Percentiles rank a stretch among this genome's conserved stretches.
These are phyloP conservation scores for Crepidodera aurea DNA, from an alignment of 2,888 invertebrate genomes.

Conservation along the genomic window DNA sequence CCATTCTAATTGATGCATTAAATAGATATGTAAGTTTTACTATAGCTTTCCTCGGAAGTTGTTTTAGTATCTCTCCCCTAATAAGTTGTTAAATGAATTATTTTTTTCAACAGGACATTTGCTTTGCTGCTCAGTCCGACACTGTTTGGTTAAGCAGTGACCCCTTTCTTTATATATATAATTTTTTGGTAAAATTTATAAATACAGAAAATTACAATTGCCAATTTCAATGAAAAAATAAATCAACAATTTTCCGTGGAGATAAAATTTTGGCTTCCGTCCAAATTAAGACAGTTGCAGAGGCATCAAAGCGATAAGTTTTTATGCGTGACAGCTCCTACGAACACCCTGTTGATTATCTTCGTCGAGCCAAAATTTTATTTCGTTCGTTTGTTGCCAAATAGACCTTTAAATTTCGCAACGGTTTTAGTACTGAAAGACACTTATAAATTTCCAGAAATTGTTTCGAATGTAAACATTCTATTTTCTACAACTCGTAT, in stretches of 20 bases:
- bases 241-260: neutral
- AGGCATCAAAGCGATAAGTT: slow-evolving; percentile 5
- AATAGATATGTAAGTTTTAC: too few relatives aligned
- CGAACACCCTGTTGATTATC: slow-evolving; percentile 13
- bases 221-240: slow-evolving; percentile 1
- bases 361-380: slow-evolving; percentile 14
- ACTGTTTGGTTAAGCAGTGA: too few relatives aligned
- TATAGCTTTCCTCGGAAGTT: too few relatives aligned
- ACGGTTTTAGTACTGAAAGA: neutral
- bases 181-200: too few relatives aligned
- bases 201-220: neutral
- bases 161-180: too few relatives aligned
- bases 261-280: neutral
- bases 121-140: too few relatives aligned
- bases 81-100: too few relatives aligned
- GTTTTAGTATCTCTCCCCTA: too few relatives aligned
- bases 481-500: slow-evolving; percentile 1
- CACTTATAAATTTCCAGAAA: slow-evolving; percentile 9
- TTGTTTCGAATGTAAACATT: slow-evolving; percentile 10
- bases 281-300: slow-evolving; percentile 2
- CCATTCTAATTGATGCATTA: too few relatives aligned
- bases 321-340: slow-evolving; percentile 5
- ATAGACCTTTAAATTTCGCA: slow-evolving; percentile 2
- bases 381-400: slow-evolving; percentile 4
- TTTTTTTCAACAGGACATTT: too few relatives aligned